A percentile compares a stretch with the other conserved stretches of the same genome.
These are phyloP conservation scores for Chlorodrepanis virens DNA, from an alignment of 2,113 vertebrate genomes.

Conservation along the genomic window DNA sequence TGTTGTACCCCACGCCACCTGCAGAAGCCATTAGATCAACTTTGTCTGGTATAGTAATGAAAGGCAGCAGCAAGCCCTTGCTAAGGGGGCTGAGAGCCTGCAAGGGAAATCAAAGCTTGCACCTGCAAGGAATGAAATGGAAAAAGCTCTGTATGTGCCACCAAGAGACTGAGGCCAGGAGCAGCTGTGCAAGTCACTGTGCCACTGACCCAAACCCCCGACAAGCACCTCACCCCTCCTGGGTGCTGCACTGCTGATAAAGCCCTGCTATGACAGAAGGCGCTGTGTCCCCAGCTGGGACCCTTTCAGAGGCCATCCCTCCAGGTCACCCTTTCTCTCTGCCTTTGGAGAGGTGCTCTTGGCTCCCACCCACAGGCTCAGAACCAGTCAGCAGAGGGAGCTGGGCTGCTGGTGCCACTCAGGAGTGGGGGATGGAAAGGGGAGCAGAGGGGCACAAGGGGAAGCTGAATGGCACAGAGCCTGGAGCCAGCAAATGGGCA, in stretches of 20 bases:
- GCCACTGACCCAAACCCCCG: not conserved
- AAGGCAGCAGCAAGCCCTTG: not conserved
- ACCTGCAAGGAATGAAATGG: conserved; percentile 23
- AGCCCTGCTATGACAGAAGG: not conserved
- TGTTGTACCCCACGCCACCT: conserved; percentile 26
- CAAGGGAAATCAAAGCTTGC: conserved; percentile 18
- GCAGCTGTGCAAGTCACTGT: not conserved
- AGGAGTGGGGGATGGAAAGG: not conserved
- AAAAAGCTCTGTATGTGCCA: not conserved
- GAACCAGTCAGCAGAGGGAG: fast-evolving
- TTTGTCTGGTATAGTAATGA: not conserved
- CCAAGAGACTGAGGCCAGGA: not conserved
- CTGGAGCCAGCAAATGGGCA: not conserved
- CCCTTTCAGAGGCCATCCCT: not conserved
- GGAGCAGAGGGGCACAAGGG: not conserved
- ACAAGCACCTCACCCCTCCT: fast-evolving
- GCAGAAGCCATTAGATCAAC: conserved; percentile 47
- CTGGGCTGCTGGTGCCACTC: not conserved
- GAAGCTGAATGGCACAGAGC: not conserved
- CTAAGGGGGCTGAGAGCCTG: not conserved
- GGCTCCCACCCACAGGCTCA: not conserved
- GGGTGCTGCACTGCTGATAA: not conserved
- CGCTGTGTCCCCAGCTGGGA: not conserved
- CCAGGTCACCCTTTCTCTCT: not conserved
- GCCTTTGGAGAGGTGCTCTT: not conserved